phyloP scores from a whole-genome alignment of 2,888 invertebrate species.

The Galerucella pusilla region DNA sequence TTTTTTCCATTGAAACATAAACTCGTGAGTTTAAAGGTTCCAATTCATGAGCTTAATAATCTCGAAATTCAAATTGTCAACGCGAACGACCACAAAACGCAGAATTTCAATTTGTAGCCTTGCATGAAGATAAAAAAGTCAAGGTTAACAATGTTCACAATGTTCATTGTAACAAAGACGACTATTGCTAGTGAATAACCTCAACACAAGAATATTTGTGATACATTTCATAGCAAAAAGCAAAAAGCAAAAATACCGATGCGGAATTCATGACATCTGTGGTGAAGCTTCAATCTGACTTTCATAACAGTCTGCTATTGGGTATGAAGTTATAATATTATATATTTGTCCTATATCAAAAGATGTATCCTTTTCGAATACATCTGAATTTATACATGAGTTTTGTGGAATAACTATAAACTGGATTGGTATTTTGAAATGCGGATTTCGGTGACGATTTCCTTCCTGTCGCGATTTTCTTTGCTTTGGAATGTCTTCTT shows the following conservation, averaged over 20 bases:
- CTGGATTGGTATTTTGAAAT: constrained; percentile 40
- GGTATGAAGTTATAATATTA: constrained; percentile 39
- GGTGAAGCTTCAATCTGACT: neutral
- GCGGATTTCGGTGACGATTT: constrained; percentile 35
- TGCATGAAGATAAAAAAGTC: neutral
- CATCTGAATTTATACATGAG: constrained; percentile 40
- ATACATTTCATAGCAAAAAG: too few species aligned
- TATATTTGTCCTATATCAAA: constrained; percentile 35
- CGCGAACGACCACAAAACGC: neutral
- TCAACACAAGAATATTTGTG: too few species aligned
- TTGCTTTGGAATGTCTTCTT: constrained; percentile 27
- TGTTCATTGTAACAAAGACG: constrained; percentile 14
- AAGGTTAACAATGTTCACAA: constrained; percentile 22
- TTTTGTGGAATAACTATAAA: constrained; percentile 41
- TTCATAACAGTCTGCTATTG: constrained; percentile 38
- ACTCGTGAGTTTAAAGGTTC: too few species aligned
- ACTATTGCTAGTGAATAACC: neutral
- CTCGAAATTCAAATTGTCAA: neutral
- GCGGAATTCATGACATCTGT: too few species aligned
- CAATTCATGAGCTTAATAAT: neutral
- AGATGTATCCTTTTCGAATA: constrained; percentile 37
- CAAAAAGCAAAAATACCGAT: too few species aligned
- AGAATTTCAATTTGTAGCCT: neutral
- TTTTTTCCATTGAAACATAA: too few species aligned
- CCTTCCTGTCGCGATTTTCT: constrained; percentile 34